phyloP scores from a whole-genome alignment of 2,888 invertebrate genomes.

The Lingula anatina region DNA sequence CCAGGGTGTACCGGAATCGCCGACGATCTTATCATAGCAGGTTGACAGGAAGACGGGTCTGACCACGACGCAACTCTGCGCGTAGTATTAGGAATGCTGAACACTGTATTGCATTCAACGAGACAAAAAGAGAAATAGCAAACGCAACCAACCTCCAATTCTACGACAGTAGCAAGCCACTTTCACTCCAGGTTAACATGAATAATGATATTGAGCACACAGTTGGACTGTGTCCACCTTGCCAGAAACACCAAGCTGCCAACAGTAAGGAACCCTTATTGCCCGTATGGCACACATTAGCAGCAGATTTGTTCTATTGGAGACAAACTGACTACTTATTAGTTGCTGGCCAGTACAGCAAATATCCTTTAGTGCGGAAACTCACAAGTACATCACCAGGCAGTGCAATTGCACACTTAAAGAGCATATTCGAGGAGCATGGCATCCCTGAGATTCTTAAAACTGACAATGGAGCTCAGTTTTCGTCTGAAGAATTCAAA shows the following conservation, averaged over 20 bases:
- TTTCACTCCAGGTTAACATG: not conserved
- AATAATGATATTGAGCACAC: too few relatives aligned
- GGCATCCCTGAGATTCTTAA: slow-evolving; percentile 2
- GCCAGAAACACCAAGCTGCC: too few relatives aligned
- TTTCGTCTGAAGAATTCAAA: slow-evolving; percentile 1
- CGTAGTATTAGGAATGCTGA: not conserved
- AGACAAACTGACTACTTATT: too few relatives aligned
- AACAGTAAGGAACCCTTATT: too few relatives aligned
- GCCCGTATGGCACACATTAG: too few relatives aligned
- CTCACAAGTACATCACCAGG: too few relatives aligned
- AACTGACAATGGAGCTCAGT: slow-evolving; percentile 8
- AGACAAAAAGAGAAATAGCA: not conserved
- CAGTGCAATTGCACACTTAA: too few relatives aligned
- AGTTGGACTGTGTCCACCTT: too few relatives aligned
- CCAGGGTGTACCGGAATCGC: not conserved
- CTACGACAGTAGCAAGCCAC: not conserved
- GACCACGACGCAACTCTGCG: not conserved
- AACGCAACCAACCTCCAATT: not conserved
- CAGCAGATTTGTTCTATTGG: too few relatives aligned
- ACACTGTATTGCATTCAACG: not conserved
- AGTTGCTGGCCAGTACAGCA: too few relatives aligned
- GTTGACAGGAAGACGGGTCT: not conserved
- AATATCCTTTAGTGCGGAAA: too few relatives aligned
- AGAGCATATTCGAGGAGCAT: not conserved
- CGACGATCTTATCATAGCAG: not conserved